These are phyloP conservation scores for Poecilia gillii DNA, from an alignment of 2,797 vertebrate genomes.

Conservation along the genomic window DNA sequence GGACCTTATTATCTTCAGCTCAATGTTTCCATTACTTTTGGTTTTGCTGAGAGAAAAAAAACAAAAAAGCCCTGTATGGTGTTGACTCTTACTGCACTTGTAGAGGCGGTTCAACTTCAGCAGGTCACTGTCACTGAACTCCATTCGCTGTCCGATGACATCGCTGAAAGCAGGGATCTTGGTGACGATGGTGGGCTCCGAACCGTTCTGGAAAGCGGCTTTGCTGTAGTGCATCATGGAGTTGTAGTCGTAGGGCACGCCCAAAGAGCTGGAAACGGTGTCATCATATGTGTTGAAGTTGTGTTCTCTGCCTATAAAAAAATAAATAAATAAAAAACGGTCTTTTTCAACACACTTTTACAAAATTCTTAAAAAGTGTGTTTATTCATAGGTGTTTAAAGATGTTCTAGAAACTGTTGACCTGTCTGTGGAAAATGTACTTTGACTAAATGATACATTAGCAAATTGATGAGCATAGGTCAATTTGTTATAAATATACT, in stretches of 20 bases:
- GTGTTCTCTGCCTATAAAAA: constrained; percentile 79
- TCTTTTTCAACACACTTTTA: background rate
- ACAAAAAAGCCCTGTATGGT: background rate
- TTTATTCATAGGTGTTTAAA: constrained; percentile 4
- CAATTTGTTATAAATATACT: background rate
- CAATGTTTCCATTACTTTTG: background rate
- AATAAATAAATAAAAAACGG: background rate
- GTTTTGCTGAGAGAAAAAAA: background rate
- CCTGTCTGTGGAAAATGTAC: background rate
- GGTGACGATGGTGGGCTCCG: constrained; percentile 90
- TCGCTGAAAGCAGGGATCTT: constrained; percentile 88
- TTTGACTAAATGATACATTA: constrained; percentile 4
- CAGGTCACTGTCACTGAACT: constrained; percentile 93
- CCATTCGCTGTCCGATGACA: constrained; percentile 93
- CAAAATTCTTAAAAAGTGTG: constrained; percentile 6
- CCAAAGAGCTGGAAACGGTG: constrained; percentile 82
- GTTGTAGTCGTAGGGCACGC: constrained; percentile 92
- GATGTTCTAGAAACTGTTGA: background rate
- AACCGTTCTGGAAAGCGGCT: constrained; percentile 85
- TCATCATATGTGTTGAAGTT: constrained; percentile 91
- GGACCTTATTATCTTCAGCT: background rate
- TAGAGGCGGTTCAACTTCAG: constrained; percentile 89
- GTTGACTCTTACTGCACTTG: constrained; percentile 85
- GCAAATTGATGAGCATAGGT: constrained; percentile 5
- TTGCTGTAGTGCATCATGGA: constrained; percentile 98